Evolutionary conservation across 23 tunicate species (phyloP), one percentile per base, ranked within the genome.

Genomic region (Halocynthia roretzi): DNA sequence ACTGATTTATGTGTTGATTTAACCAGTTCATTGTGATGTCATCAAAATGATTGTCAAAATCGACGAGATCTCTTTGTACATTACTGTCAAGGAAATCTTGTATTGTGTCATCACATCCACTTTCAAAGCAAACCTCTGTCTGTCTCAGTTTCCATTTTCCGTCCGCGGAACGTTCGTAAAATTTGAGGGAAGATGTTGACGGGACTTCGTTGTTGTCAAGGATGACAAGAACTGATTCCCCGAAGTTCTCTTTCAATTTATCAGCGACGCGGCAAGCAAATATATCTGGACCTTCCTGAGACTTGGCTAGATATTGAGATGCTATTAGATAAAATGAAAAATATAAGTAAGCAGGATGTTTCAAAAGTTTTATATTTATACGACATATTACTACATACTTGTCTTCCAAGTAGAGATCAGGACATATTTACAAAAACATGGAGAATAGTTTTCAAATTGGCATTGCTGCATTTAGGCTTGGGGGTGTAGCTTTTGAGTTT

Each of bases 21-120:
- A 92, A 55, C 98, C 98, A 92, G 64, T 92, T 85, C 8, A 44
- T 72, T 71, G 98, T 80, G 7, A 92, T 82, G 78, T 92, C 98
- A 82, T 87, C 83, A 20, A 86, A 67, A 67, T 92, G 98, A 62
- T 92, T 86, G 68, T 92, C 98, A 74, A 81, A 92, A 71, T 92
- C 98, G 52, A 82, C 81, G 56, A 92, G 74, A 49, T 92, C 98
- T 6, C 82, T 65, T 18, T 86, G 71, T 23, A 82, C 92, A 61
- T 71, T 82, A 7, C 87, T 76, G n/a, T 83, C 77, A 51, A 92
- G 75, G 1, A 92, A 69, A 62, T 86, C 80, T 51, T 55, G 71
- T n/a, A 86, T 23, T 5, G 69, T 19, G 5, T 82, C 85, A 19
- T 49, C 56, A 20, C 81, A 72, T 55, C 83, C 71, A 10, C 75